Evolutionary conservation across 2,113 vertebrate genomes (phyloP).

Genomic region (Cyprinodon variegatus): DNA sequence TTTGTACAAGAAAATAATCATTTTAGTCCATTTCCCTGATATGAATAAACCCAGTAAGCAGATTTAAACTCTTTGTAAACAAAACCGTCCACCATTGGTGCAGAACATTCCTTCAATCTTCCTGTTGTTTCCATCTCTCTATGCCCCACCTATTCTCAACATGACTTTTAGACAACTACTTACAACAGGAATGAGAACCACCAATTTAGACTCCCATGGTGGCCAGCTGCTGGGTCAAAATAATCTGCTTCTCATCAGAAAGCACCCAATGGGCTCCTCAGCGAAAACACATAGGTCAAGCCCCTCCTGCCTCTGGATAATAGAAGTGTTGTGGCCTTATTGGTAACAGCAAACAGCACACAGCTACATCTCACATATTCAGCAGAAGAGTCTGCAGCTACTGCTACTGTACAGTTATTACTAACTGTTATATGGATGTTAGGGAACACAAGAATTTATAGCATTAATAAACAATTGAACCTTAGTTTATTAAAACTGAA

Average conservation of each 20-base stretch:
- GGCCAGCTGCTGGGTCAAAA: slow-evolving; percentile 43
- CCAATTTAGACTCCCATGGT: slow-evolving; percentile 43
- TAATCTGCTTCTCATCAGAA: slow-evolving; percentile 48
- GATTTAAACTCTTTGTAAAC: neutral
- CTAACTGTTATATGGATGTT: neutral
- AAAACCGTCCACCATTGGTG: slow-evolving; percentile 2
- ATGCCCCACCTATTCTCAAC: slow-evolving; percentile 32
- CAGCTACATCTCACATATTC: neutral
- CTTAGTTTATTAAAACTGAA: too few relatives aligned
- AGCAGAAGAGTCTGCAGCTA: neutral
- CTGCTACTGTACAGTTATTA: neutral
- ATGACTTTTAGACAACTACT: slow-evolving; percentile 42
- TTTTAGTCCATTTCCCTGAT: too few relatives aligned
- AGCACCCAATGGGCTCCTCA: slow-evolving; percentile 19
- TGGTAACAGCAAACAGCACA: slow-evolving; percentile 7
- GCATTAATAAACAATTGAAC: too few relatives aligned
- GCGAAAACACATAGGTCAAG: slow-evolving; percentile 45
- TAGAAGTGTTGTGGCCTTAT: slow-evolving; percentile 43
- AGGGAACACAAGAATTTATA: too few relatives aligned
- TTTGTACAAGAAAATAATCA: too few relatives aligned
- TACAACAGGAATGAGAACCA: slow-evolving; percentile 33
- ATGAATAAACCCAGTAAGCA: too few relatives aligned
- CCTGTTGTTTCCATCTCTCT: slow-evolving; percentile 33
- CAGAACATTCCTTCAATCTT: slow-evolving; percentile 2
- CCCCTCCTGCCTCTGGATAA: slow-evolving; percentile 41